A percentile compares a stretch with the other conserved stretches of the same genome.
These are phyloP conservation scores for Pantherophis guttatus DNA, from an alignment of 2,113 vertebrate genomes.

Conservation along the genomic window DNA sequence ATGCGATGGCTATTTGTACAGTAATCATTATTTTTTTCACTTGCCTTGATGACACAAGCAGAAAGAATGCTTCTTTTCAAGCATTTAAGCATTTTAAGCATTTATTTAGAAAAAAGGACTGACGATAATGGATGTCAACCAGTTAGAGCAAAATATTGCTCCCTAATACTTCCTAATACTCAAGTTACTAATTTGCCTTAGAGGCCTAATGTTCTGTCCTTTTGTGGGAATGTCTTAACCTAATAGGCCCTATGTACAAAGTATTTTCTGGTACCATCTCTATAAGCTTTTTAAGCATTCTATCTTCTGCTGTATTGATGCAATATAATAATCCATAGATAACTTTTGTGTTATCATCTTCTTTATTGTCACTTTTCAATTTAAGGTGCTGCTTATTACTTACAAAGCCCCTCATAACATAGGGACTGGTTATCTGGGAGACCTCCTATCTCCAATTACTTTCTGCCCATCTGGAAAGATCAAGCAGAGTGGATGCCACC, in stretches of 20 bases:
- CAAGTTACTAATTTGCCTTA: not conserved
- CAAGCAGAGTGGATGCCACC: not conserved
- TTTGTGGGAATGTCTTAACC: not conserved
- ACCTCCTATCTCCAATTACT: not conserved
- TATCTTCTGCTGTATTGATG: not conserved
- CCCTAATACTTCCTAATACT: not conserved
- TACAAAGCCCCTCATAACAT: not conserved
- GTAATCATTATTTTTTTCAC: not conserved
- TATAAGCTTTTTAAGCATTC: not conserved
- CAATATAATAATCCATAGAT: not conserved
- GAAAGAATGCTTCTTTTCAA: not conserved
- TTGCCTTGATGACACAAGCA: not conserved
- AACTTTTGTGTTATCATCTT: not conserved
- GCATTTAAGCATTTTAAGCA: not conserved
- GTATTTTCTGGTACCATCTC: not conserved
- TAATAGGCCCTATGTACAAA: not conserved
- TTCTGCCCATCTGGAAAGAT: not conserved
- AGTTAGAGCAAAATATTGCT: not conserved
- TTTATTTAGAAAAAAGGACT: not conserved
- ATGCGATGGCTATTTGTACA: not conserved
- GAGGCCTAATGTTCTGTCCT: not conserved
- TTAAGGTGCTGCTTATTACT: not conserved
- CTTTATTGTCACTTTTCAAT: not conserved
- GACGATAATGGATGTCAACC: not conserved
- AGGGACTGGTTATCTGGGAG: not conserved